Evolutionary conservation across 2,797 vertebrate species (phyloP), one percentile per base, ranked within the genome.

Genomic region (Chelmon rostratus): DNA sequence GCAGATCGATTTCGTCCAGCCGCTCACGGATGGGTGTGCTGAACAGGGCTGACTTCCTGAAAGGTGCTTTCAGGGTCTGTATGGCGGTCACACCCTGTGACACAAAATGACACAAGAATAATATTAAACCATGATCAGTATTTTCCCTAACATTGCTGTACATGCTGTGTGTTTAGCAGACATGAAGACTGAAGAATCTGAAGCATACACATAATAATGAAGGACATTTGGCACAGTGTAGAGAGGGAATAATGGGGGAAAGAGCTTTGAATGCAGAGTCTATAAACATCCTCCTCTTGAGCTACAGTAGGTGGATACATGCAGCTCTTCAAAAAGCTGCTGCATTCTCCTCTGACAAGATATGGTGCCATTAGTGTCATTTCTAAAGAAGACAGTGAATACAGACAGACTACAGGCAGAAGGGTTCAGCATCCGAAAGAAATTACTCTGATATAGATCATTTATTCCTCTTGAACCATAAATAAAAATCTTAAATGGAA

Each of bases 1-100:
- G 86, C 23, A 67, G 81, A n/a, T 88, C 68, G 0, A 54, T n/a
- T n/a, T 95, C 89, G 9, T 94, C 89, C 74, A 94, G 70, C 18
- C 69, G 79, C 68, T 94, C 86, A 1, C 47, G 53, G 76, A 94
- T 89, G 10, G 95, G 94, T 13, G 84, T 94, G 88, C 93, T 95
- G 87, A 96, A 96, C 47, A 28, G 66, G 31, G 92, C 56, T 1
- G 87, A 95, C 89, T 90, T 96, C 82, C 82, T 93, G 87, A 96
- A 96, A 8, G 93, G 91, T 28, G 82, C 62, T 6, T 80, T 81
- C 7, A 1, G 61, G 19, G 40, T 89, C 40, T 23, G 65, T 18
- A 77, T 49, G 0, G 82, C 31, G 0, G 90, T 94, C 37, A 90
- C 85, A 21, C 96, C 94, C 96, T 96, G 86, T 47, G 35, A 85